A percentile compares a stretch with the other conserved stretches of the same genome.
phyloP scores from a whole-genome alignment of 2,888 invertebrate species.

The Scaptomyza tumidula region DNA sequence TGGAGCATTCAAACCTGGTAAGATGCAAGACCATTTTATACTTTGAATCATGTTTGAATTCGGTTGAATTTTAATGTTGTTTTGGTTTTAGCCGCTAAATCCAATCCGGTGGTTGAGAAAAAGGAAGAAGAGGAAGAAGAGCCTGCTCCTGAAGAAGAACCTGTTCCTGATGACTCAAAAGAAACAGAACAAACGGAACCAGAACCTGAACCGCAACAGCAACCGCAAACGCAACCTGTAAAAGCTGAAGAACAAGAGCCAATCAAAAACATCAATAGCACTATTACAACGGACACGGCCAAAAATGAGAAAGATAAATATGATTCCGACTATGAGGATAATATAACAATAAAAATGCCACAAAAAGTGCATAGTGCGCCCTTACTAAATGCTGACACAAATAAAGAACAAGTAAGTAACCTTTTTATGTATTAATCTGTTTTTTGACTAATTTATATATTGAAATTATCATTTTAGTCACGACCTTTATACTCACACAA shows the following conservation, averaged over 20 bases:
- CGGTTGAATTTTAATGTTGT: background rate
- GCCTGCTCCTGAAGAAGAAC: conserved; percentile 4
- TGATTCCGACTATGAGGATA: conserved; percentile 86
- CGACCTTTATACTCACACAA: conserved; percentile 42
- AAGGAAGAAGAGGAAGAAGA: conserved; percentile 21
- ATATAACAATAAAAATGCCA: conserved; percentile 87
- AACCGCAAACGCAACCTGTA: background rate
- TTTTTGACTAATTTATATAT: background rate
- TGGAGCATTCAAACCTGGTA: conserved; percentile 64
- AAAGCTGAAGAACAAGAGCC: conserved; percentile 10
- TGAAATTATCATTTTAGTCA: conserved; percentile 28
- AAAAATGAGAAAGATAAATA: conserved; percentile 80
- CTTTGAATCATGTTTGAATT: background rate
- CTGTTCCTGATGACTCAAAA: conserved; percentile 17
- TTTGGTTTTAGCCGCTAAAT: conserved; percentile 29
- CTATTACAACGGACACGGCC: conserved; percentile 24
- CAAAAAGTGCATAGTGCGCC: conserved; percentile 64
- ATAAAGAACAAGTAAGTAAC: conserved; percentile 45
- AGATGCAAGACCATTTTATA: background rate
- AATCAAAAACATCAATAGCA: background rate
- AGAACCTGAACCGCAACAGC: background rate
- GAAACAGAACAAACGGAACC: conserved; percentile 8
- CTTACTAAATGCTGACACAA: conserved; percentile 13
- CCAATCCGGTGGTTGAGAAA: conserved; percentile 26
- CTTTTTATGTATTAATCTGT: background rate